Percentiles rank a stretch among this genome's conserved stretches.
phyloP scores from a whole-genome alignment of 2,113 vertebrate species.

The Actenoides hombroni region DNA sequence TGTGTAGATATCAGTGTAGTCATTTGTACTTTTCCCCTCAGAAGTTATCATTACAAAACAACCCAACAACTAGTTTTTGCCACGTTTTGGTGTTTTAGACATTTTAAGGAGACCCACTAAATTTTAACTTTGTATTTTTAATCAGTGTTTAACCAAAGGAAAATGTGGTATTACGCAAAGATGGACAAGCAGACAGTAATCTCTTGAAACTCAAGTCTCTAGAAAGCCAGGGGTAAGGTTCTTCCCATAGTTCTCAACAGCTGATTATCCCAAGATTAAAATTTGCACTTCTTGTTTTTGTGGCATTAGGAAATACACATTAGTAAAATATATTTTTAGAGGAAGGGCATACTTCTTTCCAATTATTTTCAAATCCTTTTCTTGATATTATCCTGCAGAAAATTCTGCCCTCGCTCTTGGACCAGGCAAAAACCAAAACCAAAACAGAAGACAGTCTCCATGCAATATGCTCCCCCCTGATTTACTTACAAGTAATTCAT shows the following conservation, averaged over 20 bases:
- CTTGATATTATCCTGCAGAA: background rate
- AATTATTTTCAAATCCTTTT: background rate
- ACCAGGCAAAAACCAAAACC: background rate
- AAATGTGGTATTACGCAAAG: background rate
- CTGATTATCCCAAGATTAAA: background rate
- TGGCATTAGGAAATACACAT: background rate
- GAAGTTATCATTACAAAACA: background rate
- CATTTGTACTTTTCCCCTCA: background rate
- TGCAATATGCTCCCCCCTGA: background rate
- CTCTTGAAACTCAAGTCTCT: background rate
- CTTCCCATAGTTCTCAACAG: background rate
- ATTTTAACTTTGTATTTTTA: background rate
- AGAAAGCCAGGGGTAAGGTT: background rate
- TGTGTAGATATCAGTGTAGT: background rate
- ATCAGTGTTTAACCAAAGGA: background rate
- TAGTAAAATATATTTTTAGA: background rate
- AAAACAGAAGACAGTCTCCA: background rate
- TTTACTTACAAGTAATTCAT: slow-evolving; percentile 93
- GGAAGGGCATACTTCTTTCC: background rate
- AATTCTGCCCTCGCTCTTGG: background rate
- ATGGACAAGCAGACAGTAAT: background rate
- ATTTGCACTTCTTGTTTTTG: background rate
- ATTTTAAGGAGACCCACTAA: background rate
- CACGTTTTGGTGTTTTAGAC: background rate
- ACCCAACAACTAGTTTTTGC: background rate